Conservation (phyloP, 2,888 invertebrate genomes). For the Agonopterix alstromeriana region DNA sequence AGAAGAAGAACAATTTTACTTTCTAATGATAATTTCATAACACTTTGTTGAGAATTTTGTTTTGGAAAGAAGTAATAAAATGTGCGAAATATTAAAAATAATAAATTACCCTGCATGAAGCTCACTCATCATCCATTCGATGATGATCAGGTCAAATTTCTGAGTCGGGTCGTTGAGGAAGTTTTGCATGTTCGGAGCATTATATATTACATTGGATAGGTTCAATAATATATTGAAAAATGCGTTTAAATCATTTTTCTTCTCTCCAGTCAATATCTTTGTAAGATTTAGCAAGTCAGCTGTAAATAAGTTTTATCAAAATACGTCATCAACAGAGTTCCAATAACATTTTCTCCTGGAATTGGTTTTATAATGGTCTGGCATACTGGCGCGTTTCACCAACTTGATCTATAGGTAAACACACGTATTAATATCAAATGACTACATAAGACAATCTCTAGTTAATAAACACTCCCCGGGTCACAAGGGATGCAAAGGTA, state of each 20-base stretch:
- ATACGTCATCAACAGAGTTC: background rate
- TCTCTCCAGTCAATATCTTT: constrained; percentile 12
- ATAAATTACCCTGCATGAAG: constrained; percentile 14
- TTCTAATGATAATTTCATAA: no score
- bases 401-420: no score
- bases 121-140: constrained; percentile 16
- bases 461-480: no score
- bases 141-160: constrained; percentile 17
- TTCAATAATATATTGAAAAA: constrained; percentile 11
- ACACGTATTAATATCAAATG: no score
- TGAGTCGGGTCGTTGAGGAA: constrained; percentile 14
- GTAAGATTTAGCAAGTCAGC: constrained; percentile 17
- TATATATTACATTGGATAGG: constrained; percentile 15
- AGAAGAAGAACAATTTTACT: no score
- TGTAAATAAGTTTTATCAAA: constrained; percentile 12
- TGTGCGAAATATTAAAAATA: constrained; percentile 6
- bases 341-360: no score
- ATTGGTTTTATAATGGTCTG: no score
- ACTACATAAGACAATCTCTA: no score
- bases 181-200: constrained; percentile 14
- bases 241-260: constrained; percentile 12
- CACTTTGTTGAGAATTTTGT: no score
- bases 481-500: no score
- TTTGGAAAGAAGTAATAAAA: no score
- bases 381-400: no score